Evolutionary conservation across 2,797 vertebrate genomes (phyloP).

Genomic region (Fistularia commersonii): DNA sequence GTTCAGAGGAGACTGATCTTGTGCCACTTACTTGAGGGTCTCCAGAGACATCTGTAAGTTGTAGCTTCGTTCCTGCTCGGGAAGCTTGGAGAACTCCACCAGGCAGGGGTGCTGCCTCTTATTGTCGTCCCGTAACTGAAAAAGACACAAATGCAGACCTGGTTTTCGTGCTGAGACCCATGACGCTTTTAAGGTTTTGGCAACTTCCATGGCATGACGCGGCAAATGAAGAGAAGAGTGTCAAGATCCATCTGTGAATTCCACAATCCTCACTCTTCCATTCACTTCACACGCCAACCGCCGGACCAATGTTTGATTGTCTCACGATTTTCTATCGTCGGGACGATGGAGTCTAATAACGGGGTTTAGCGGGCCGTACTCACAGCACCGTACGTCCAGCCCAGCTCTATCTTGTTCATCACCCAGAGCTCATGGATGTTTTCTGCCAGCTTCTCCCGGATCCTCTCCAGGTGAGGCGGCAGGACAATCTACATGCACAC

Average conservation of each 20-base stretch:
- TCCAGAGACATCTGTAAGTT: conserved; percentile 96
- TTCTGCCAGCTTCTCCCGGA: conserved; percentile 92
- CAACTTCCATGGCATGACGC: no score
- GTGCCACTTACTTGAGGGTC: conserved; percentile 84
- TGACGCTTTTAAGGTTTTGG: no score
- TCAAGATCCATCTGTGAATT: no score
- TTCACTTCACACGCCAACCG: no score
- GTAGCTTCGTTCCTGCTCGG: conserved; percentile 93
- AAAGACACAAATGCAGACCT: conserved; percentile 20
- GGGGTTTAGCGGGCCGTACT: conserved; percentile 22
- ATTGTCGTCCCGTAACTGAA: conserved; percentile 90
- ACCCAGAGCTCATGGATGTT: conserved; percentile 98
- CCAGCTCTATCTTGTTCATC: conserved; percentile 96
- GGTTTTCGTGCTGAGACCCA: neutral
- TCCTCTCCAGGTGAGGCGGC: conserved; percentile 89
- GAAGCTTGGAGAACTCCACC: conserved; percentile 91
- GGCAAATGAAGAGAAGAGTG: no score
- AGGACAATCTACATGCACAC: conserved; percentile 80
- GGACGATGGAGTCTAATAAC: neutral
- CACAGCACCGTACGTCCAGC: conserved; percentile 92
- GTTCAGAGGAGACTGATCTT: neutral
- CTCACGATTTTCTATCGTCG: neutral
- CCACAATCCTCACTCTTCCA: no score
- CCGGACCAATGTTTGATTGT: neutral
- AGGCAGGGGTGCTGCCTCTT: conserved; percentile 94